Conservation (phyloP, 2,797 vertebrate species). For the Halcyon badia region DNA sequence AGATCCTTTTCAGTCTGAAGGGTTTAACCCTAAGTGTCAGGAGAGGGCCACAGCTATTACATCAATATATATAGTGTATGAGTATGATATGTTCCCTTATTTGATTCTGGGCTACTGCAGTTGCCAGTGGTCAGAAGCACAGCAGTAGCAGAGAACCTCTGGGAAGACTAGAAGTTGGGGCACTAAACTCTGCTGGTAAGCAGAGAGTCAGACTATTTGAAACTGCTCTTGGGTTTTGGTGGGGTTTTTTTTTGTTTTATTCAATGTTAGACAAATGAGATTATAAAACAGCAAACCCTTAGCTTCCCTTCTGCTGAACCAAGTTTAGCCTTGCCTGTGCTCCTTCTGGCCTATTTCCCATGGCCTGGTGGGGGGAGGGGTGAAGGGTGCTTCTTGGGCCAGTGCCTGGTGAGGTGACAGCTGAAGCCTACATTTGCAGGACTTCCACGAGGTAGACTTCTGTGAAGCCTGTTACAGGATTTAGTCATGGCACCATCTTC, state of each 20-base stretch:
- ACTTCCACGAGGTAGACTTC: too few relatives aligned
- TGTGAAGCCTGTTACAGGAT: background rate
- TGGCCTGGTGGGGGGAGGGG: background rate
- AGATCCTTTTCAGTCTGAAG: background rate
- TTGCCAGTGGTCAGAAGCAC: background rate
- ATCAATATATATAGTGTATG: fast-evolving
- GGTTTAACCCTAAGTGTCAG: background rate
- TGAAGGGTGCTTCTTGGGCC: background rate
- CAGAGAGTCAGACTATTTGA: background rate
- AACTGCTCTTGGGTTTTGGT: fast-evolving
- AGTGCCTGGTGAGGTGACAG: background rate
- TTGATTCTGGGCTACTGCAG: background rate
- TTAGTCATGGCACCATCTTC: background rate
- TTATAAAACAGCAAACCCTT: background rate
- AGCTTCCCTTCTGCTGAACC: background rate
- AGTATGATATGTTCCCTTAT: background rate
- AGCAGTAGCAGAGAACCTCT: background rate
- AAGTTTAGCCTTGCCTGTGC: fast-evolving
- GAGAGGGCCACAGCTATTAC: background rate
- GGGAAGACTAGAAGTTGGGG: background rate
- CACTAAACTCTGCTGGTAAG: background rate
- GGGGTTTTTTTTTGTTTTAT: background rate
- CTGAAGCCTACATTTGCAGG: background rate
- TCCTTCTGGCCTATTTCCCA: background rate
- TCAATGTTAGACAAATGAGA: background rate